Conservation (phyloP, 2,888 invertebrate species). For the Ametastegia equiseti region DNA sequence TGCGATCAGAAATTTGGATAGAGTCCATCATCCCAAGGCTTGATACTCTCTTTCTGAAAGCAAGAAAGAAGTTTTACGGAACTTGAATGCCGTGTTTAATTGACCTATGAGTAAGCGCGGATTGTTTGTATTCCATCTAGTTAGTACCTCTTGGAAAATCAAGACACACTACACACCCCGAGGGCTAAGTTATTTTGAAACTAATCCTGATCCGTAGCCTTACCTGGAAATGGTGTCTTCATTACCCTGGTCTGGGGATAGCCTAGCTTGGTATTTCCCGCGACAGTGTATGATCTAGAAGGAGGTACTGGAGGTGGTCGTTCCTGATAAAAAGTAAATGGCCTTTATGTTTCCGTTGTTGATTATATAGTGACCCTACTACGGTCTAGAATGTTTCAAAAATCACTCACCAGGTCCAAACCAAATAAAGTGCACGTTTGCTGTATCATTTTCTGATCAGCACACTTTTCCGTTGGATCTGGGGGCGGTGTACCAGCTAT, state of each 20-base stretch:
- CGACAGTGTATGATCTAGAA: conserved; percentile 92
- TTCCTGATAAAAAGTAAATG: conserved; percentile 79
- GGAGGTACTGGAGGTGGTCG: conserved; percentile 95
- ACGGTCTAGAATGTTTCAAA: not conserved
- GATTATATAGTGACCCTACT: no score
- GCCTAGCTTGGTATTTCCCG: conserved; percentile 92
- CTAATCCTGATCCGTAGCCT: conserved; percentile 49
- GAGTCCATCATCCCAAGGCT: no score
- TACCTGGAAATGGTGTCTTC: conserved; percentile 91
- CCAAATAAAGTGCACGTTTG: conserved; percentile 94
- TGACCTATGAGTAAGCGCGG: not conserved
- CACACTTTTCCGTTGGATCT: conserved; percentile 89
- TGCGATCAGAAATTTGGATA: no score
- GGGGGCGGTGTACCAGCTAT: conserved; percentile 93
- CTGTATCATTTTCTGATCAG: conserved; percentile 91
- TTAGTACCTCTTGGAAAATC: not conserved
- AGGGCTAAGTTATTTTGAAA: not conserved
- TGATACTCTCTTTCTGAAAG: no score
- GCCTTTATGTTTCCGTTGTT: conserved; percentile 13
- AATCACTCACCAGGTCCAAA: conserved; percentile 86
- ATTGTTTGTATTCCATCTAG: not conserved
- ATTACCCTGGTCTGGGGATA: conserved; percentile 95
- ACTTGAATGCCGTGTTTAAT: not conserved
- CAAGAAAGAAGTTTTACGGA: not conserved
- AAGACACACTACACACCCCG: not conserved